Evolutionary conservation across 2,113 vertebrate species (phyloP), one percentile per base, ranked within the genome.

Genomic region (Sprattus sprattus): DNA sequence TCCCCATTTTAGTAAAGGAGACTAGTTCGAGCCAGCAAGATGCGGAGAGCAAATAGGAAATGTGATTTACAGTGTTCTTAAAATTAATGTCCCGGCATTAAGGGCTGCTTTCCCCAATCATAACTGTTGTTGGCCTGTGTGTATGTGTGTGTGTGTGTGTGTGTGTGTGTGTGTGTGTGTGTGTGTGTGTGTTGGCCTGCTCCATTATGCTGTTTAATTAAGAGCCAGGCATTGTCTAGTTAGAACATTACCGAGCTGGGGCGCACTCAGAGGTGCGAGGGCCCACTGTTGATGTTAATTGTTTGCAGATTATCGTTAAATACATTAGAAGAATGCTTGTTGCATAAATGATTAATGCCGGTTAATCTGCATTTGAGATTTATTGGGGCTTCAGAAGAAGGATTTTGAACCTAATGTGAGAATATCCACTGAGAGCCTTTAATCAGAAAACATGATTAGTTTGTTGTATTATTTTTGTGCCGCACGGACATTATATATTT

Each of bases 21-120:
- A 71, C 22, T 13, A 28, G 25, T 32, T 28, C 64, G 28, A 71
- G 64, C n/a, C 28, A 32, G 64, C 64, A 9, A 15, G 64, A 32
- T 9, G 8, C 3, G 13, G 28, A 78, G 71, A 78, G 32, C 71
- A 78, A 78, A 78, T 78, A 78, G 71, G 71, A 50, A 81, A 20
- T 20, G 25, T 82, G 54, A 85, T 81, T 85, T 46, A 85, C 54
- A 50, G n/a, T 25, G 52, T 46, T 64, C 82, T 85, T 85, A 85
- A 67, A 64, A 60, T 85, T 86, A 83, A 86, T 71, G 86, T 81
- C 60, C 71, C 39, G 46, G 80, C 13, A 81, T 84, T 87, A 84
- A 84, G 60, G 83, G 82, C 71, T 45, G 47, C 50, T 13, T 81
- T 86, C 83, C 13, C 39, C 49, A 82, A 83, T 81, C n/a, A 49